A percentile compares a stretch with the other conserved stretches of the same genome.
These are phyloP conservation scores for Tanytarsus gracilentus DNA, from an alignment of 2,888 invertebrate species.

Conservation along the genomic window DNA sequence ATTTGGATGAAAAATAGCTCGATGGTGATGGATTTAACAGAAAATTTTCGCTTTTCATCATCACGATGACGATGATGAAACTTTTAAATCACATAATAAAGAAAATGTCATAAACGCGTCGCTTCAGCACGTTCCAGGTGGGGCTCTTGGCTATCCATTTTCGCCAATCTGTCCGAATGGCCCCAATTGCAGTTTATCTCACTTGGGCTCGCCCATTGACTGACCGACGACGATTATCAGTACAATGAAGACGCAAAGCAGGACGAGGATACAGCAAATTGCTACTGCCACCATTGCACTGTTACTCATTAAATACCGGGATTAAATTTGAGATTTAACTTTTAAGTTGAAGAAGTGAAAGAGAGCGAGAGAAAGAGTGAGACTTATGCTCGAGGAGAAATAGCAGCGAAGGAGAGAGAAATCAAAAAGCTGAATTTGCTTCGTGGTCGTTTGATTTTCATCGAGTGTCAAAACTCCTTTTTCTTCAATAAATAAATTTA, in stretches of 20 bases:
- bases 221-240: slow-evolving; percentile 74
- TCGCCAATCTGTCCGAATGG: slow-evolving; percentile 42
- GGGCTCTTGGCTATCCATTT: slow-evolving; percentile 44
- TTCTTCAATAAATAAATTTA: background rate
- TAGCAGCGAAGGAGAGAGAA: slow-evolving; percentile 18
- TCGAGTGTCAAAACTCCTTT: background rate
- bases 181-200: slow-evolving; percentile 46
- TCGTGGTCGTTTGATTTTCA: slow-evolving; percentile 14
- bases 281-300: slow-evolving; percentile 69
- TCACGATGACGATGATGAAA: too few relatives aligned
- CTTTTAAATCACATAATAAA: too few relatives aligned
- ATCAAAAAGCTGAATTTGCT: slow-evolving; percentile 14
- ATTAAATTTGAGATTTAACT: background rate
- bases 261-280: slow-evolving; percentile 72
- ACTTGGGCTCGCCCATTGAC: slow-evolving; percentile 57
- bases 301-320: slow-evolving; percentile 40
- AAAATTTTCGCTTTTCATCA: too few relatives aligned
- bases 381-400: slow-evolving; percentile 3
- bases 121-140: slow-evolving; percentile 32
- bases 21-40: too few relatives aligned
- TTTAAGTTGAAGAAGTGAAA: background rate
- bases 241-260: slow-evolving; percentile 71
- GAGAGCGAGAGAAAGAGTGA: background rate
- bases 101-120: slow-evolving; percentile 38
- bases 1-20: too few relatives aligned